Conservation (phyloP, 2,888 invertebrate species). For the Zootermopsis nevadensis region DNA sequence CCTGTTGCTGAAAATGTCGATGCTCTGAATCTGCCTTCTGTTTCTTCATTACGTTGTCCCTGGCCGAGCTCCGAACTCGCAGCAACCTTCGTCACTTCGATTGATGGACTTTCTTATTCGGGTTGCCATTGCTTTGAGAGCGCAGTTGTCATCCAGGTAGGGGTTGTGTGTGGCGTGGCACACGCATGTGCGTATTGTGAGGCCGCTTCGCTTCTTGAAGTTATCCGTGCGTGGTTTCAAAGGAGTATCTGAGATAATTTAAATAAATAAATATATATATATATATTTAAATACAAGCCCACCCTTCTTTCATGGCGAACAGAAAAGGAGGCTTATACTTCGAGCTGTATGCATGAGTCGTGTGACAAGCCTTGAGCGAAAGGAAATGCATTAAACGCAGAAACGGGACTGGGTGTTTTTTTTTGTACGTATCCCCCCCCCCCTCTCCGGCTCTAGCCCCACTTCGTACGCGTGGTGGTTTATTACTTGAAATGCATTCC, state of each 20-base stretch:
- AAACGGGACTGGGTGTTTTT: not conserved
- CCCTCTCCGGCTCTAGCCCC: not conserved
- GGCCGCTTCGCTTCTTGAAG: not conserved
- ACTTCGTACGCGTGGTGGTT: not conserved
- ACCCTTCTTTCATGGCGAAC: not conserved
- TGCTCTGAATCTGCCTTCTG: no score
- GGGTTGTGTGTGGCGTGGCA: not conserved
- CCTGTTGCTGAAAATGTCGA: no score
- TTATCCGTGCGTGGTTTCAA: not conserved
- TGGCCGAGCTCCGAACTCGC: no score
- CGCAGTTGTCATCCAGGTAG: not conserved
- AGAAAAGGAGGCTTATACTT: slow-evolving; percentile 19
- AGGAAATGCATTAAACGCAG: not conserved
- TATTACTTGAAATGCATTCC: slow-evolving; percentile 2
- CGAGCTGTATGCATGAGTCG: slow-evolving; percentile 5
- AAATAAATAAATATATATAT: no score
- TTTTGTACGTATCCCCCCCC: not conserved
- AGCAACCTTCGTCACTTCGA: no score
- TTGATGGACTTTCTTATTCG: not conserved
- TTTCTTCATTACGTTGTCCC: no score
- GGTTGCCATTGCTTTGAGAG: not conserved
- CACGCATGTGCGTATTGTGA: not conserved
- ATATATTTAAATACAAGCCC: slow-evolving; percentile 14
- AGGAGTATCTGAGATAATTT: not conserved
- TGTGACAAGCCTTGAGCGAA: not conserved